Evolutionary conservation across 2,113 vertebrate species (phyloP).

Genomic region (Gallinago undulata): DNA sequence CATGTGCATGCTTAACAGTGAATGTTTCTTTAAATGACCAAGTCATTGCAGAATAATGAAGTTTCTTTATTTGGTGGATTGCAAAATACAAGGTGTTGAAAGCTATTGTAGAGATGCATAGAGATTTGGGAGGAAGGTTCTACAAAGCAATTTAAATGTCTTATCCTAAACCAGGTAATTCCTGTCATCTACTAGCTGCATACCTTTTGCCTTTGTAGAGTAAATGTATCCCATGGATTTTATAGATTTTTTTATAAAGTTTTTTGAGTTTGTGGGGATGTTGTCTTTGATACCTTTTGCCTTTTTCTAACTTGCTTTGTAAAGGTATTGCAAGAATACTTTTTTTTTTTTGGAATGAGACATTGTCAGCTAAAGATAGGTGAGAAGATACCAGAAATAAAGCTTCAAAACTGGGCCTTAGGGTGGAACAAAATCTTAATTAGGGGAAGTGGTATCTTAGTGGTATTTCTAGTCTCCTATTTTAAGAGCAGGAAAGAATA

Average conservation of each 20-base stretch:
- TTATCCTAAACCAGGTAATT: not conserved
- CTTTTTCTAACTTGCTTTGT: not conserved
- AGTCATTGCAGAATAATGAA: not conserved
- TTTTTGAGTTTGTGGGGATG: not conserved
- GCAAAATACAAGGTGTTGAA: not conserved
- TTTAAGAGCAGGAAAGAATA: not conserved
- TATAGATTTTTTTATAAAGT: not conserved
- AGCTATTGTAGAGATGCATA: not conserved
- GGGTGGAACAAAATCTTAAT: not conserved
- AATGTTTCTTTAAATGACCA: not conserved
- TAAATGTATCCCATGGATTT: not conserved
- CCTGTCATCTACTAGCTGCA: not conserved
- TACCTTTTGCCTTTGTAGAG: not conserved
- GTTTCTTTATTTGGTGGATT: not conserved
- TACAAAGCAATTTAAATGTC: not conserved
- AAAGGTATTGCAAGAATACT: not conserved
- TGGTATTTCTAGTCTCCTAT: not conserved
- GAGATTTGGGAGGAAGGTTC: not conserved
- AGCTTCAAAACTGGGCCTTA: not conserved
- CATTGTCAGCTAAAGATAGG: not conserved
- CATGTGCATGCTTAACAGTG: slow-evolving; percentile 34
- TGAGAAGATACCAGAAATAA: not conserved
- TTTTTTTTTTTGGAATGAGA: not conserved
- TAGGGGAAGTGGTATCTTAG: not conserved
- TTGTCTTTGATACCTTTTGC: not conserved